Evolutionary conservation across 2,888 invertebrate species (phyloP), one percentile per base, ranked within the genome.

Genomic region (Ommatoiulus sabulosus): DNA sequence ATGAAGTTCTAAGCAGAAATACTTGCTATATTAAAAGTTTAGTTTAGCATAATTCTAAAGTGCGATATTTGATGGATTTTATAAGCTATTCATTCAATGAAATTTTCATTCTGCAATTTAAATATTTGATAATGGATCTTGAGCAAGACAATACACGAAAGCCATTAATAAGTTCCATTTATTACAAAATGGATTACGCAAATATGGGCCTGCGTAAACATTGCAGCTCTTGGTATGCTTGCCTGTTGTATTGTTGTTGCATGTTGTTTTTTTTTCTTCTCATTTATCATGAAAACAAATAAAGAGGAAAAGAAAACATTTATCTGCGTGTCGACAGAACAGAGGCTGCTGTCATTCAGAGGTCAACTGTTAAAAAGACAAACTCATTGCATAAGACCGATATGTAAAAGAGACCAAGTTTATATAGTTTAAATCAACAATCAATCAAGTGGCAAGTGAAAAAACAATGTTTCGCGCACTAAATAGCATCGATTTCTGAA

Each of bases 381-480:
- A 52, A 35, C 80, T 80, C 80, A 10, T 80, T 80, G 80, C 80
- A 80, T 80, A 80, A 80, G 80, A 80, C 12, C 35, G 80, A 80
- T 80, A 80, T 80, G 35, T 35, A 80, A 80, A 80, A 80, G 80
- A 35, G 80, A 80, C 35, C 35, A 35, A 80, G 80, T 80, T 15
- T 35, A 35, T 80, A 80, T 80, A 80, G 80, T 15, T 80, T 35
- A 80, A 80, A 80, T 35, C 35, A 80, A 35, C 80, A 80, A 80
- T 80, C 35, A 80, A 12, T 80, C 35, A 24, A 80, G 35, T 35
- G 24, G 3, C 80, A 80, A 35, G 15, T 35, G 1, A 12, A 12
- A 12, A 52, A 80, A 35, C 12, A 1, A 57, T 1, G 57, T n/a
- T 35, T 80, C 35, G 12, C 1, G 35, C 80, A 10, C 24, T 3